Evolutionary conservation across 2,888 invertebrate genomes (phyloP), one percentile per base, ranked within the genome.

Genomic region (Beris morrisii): DNA sequence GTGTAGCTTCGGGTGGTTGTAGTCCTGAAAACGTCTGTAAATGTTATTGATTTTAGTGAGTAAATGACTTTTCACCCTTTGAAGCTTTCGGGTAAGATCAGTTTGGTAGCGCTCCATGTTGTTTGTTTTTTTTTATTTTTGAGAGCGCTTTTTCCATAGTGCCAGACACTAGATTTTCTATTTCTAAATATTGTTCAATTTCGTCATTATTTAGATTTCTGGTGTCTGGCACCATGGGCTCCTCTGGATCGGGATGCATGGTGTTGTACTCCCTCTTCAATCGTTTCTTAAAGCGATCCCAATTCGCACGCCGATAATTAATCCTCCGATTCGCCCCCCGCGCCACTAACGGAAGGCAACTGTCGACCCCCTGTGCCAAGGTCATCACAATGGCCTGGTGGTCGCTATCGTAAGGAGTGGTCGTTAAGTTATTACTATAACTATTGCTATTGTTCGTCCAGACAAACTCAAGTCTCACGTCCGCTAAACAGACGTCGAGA

Each of bases 101-200:
- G 58, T 46, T 46, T 58, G n/a, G n/a, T 46, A 58, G 3, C 48
- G 30, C 28, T 58, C 58, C 48, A 58, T 45, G 28, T 64, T 46
- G 32, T 31, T 54, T 56, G n/a, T 30, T 11, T 13, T 5, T 11
- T 43, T 52, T 53, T 3, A 53, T 44, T 48, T 53, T 52, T 38
- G 64, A 44, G 4, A 54, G 44, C 7, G 15, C 22, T 12, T 6
- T n/a, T 28, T 63, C 48, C 9, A 63, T 63, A 4, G 63, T 43
- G 4, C 11, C 13, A 12, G 28, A 22, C 12, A 22, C 43, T 43
- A 63, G 32, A 11, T 52, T 12, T 13, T 52, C 52, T 38, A 63
- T 13, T 4, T 53, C 50, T 15, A 63, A 13, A 43, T 53, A 43
- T 11, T 15, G 9, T 38, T 63, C 44, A 43, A 63, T 63, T 53